phyloP scores from a whole-genome alignment of 92 coral and sea anemone genomes.

The Muricea muricata region DNA sequence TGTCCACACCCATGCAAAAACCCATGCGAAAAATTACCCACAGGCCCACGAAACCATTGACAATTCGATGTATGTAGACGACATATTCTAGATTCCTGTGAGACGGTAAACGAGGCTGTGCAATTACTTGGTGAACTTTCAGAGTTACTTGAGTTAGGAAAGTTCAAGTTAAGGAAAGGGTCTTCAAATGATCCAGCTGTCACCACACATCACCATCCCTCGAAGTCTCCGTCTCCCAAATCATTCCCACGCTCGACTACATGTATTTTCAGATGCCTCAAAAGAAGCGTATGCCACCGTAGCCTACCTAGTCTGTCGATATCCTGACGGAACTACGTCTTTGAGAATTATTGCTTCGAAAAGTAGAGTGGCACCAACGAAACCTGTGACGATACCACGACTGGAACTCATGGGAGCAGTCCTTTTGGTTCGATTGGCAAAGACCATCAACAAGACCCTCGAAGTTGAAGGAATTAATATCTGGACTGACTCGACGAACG shows the following conservation, averaged over 20 bases:
- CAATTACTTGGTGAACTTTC: neutral
- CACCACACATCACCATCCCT: neutral
- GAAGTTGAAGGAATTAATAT: constrained; percentile 52
- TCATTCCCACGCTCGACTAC: no score
- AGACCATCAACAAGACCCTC: no score
- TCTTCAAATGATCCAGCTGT: neutral
- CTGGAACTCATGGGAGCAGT: constrained; percentile 64
- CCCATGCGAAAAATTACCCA: no score
- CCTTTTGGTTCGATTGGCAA: constrained; percentile 54
- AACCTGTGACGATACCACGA: neutral
- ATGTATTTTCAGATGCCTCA: no score
- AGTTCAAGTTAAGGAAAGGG: no score
- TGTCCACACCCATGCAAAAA: no score
- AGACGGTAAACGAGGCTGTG: neutral
- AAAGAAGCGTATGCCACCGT: no score
- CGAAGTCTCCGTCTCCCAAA: neutral
- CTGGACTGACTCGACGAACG: no score
- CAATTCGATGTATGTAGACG: constrained; percentile 5
- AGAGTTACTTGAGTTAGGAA: no score
- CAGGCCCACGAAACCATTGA: constrained; percentile 4
- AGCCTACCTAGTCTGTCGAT: constrained; percentile 43
- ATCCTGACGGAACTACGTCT: constrained; percentile 34
- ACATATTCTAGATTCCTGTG: constrained; percentile 4
- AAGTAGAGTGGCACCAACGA: constrained; percentile 44
- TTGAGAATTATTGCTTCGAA: no score